Evolutionary conservation across 2,888 invertebrate genomes (phyloP), one percentile per base, ranked within the genome.

Genomic region (Gnatocerus cornutus): DNA sequence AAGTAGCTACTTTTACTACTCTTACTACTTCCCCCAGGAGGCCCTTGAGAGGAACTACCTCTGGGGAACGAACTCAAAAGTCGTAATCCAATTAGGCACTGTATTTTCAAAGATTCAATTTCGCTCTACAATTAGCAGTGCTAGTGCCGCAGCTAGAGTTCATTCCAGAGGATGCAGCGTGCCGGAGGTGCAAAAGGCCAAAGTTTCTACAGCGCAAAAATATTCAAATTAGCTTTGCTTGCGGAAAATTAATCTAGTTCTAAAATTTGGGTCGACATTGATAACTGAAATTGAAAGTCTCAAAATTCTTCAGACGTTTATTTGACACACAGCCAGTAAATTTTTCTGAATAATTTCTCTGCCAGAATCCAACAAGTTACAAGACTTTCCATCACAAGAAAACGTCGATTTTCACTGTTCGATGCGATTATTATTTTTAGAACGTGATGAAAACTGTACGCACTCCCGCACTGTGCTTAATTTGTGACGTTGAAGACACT

Each of bases 71-170:
- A 43, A 13, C 4, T 21, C 1, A 10, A 13, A 41, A 30, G 30
- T 30, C 6, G 30, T 30, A n/a, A 30, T 30, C 37, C 3, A 43
- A 13, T 52, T 30, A 52, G 52, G 52, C 52, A 52, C 52, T 52
- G 52, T 52, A 52, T 52, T 52, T 21, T 21, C 21, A 14, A 30
- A 5, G 13, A 5, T 46, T 16, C n/a, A 3, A 6, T 39, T 16
- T 16, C 16, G 13, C 13, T 13, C 14, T 9, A n/a, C 8, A 1
- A 7, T 13, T 1, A 46, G 13, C 7, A 21, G 14, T 46, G 46
- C 46, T 13, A 16, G 46, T 13, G 46, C 16, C 46, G 13, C 1
- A 13, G 46, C 46, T 2, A 46, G 1, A 46, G 12, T 16, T 46
- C 21, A 46, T 46, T 46, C 46, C 21, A 9, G 1, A 21, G 13